Evolutionary conservation across 2,797 vertebrate species (phyloP).

Genomic region (Crocidura indochinensis): DNA sequence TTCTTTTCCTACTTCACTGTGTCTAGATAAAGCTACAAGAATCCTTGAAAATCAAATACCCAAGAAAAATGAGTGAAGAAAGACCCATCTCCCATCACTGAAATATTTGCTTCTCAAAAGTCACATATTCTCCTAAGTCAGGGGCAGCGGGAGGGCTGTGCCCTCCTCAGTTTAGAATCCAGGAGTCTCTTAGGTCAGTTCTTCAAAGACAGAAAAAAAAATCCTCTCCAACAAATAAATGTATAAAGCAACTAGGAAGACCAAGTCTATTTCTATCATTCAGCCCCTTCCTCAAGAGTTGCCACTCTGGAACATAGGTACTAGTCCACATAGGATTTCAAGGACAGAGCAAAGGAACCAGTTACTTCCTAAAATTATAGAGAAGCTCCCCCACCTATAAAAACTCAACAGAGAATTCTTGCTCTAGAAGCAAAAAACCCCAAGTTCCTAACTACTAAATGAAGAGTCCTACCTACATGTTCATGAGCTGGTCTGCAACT

Average conservation of each 20-base stretch:
- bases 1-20: neutral
- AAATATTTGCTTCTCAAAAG: neutral
- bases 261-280: neutral
- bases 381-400: neutral
- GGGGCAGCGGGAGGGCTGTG: neutral
- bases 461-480: neutral
- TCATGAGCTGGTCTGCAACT: neutral
- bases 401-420: neutral
- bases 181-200: neutral
- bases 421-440: neutral
- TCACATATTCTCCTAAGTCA: neutral
- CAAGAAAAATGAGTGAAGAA: neutral
- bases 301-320: neutral
- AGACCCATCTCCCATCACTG: neutral
- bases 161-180: neutral
- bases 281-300: too few relatives aligned
- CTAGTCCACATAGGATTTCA: fast-evolving
- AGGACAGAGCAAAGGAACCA: neutral
- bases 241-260: neutral
- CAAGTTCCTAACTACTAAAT: neutral
- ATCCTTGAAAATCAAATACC: neutral
- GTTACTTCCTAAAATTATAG: neutral
- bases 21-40: neutral
- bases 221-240: neutral
- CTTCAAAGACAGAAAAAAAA: neutral